Conservation (phyloP, 2,797 vertebrate species). For the Micropoecilia bifurca region DNA sequence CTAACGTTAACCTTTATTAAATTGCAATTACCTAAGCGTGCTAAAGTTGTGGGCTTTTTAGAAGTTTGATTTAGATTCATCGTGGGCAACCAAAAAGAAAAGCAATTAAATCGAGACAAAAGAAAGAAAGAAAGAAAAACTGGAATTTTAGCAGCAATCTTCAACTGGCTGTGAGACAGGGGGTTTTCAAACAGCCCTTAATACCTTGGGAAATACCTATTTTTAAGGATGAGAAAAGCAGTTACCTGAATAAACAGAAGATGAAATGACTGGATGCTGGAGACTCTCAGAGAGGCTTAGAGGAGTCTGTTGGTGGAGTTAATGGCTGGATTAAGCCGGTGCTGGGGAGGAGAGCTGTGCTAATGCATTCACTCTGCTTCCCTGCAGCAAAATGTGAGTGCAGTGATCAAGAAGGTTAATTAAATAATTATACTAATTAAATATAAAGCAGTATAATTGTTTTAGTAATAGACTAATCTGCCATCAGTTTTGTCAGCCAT, state of each 20-base stretch:
- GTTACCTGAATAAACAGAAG: slow-evolving; percentile 17
- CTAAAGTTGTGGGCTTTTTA: neutral
- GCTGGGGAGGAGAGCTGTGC: neutral
- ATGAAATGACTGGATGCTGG: neutral
- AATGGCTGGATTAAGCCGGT: slow-evolving; percentile 1
- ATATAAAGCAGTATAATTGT: neutral
- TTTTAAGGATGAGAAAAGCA: slow-evolving; percentile 5
- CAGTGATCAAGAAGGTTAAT: slow-evolving; percentile 1
- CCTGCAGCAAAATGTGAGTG: slow-evolving; percentile 3
- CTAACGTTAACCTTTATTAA: neutral
- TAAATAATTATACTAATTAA: slow-evolving; percentile 4
- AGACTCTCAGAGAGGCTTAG: slow-evolving; percentile 7
- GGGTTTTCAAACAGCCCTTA: slow-evolving; percentile 5
- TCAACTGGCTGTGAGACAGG: neutral
- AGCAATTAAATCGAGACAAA: neutral
- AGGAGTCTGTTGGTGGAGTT: neutral
- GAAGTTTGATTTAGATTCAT: neutral
- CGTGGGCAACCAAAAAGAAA: neutral
- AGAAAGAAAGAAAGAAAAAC: neutral
- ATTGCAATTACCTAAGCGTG: neutral
- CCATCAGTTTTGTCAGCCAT: neutral
- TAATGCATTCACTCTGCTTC: neutral
- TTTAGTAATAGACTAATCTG: slow-evolving; percentile 5
- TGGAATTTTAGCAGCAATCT: neutral
- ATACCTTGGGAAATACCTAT: neutral